phyloP scores from a whole-genome alignment of 2,888 invertebrate species.

The Orthosia gracilis region DNA sequence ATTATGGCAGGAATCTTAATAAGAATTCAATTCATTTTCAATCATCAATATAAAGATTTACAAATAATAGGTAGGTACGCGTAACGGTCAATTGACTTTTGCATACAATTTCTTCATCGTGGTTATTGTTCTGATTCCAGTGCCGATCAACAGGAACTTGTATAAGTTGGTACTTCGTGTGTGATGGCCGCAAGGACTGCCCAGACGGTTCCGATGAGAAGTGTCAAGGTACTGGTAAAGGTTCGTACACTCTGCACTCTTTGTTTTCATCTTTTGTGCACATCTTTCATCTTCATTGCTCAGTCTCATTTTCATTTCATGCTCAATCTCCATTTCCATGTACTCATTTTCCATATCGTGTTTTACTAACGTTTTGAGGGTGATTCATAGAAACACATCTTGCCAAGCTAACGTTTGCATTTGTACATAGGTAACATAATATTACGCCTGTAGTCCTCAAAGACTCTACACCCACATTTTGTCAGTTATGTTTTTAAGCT shows the following conservation, averaged over 20 bases:
- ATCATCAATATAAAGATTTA: not conserved
- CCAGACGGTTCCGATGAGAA: constrained; percentile 97
- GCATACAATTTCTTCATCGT: not conserved
- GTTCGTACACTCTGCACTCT: constrained; percentile 82
- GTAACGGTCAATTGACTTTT: not conserved
- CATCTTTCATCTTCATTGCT: constrained; percentile 56
- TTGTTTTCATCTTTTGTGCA: constrained; percentile 63
- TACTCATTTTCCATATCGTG: constrained; percentile 32
- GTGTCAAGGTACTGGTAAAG: constrained; percentile 92
- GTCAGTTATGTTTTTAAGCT: too few relatives aligned
- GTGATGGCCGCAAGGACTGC: constrained; percentile 96
- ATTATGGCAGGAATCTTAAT: not conserved
- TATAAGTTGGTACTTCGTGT: constrained; percentile 98
- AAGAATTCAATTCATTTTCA: not conserved
- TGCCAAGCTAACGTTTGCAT: not conserved
- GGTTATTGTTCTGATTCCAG: constrained; percentile 84
- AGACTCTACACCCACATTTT: too few relatives aligned
- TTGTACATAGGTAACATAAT: not conserved
- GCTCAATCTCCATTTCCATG: constrained; percentile 30
- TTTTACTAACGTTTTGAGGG: not conserved
- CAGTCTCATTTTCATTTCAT: constrained; percentile 43
- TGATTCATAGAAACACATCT: not conserved
- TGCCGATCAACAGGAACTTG: constrained; percentile 96
- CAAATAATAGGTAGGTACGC: too few relatives aligned
- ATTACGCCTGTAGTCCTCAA: too few relatives aligned